Evolutionary conservation across 1,140 invertebrate species (phyloP), one percentile per base, ranked within the genome.

Genomic region (Nymphalis io): DNA sequence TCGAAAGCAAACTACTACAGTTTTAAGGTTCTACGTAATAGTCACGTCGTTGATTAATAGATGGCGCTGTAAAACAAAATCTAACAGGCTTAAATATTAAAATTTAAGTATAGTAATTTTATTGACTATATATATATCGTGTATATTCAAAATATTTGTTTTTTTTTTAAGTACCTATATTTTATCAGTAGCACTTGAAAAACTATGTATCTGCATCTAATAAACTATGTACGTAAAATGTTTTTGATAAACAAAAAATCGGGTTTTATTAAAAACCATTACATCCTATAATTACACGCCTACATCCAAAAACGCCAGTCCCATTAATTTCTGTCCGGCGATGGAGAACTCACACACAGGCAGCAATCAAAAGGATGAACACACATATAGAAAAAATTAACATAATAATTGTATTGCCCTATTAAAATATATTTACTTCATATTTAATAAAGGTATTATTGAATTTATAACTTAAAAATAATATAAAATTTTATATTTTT

Each of bases 191-290:
- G 1, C 27, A 5, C 5, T 33, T 33, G 27, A 33, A 33, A 27
- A 33, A 33, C 27, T 33, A 8, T 33, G 27, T 33, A 33, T 33
- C 27, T 27, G 23, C 3, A 5, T 5, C 23, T 8, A 33, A 33
- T 8, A 46, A 20, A 51, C 10, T 51, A 20, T 18, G 16, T 46
- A n/a, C 2, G 15, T 12, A 3, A 51, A 51, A 13, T 11, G 20
- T 51, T 20, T 20, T 63, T 39, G 18, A 16, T 13, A 16, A 51
- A 42, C 44, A 58, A 63, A 39, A 64, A 44, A 57, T 53, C 15
- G 61, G 73, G 76, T 74, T 82, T 85, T 88, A 88, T 88, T 85
- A 88, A 88, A 87, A 88, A 86, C 75, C 81, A 87, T 85, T 85
- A 85, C 74, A 73, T 80, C 66, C 78, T 80, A 87, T 89, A 89